These are phyloP conservation scores for Monarcha castaneiventris DNA, from an alignment of 2,113 vertebrate species.

Conservation along the genomic window DNA sequence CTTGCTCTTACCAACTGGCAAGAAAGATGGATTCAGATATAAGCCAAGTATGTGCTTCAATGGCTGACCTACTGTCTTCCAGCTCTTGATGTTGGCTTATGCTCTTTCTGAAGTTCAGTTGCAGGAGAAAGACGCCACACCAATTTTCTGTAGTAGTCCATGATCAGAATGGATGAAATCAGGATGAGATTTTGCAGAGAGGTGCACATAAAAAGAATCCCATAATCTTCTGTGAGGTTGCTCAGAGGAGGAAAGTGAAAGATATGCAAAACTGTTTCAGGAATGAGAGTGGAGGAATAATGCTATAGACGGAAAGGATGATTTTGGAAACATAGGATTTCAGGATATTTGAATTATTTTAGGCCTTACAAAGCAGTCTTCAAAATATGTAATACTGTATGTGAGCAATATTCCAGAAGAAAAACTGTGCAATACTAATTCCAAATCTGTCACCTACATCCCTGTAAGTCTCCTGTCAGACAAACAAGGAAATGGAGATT, in stretches of 20 bases:
- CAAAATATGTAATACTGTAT: neutral
- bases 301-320: neutral
- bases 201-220: neutral
- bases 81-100: rapidly evolving
- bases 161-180: neutral
- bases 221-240: neutral
- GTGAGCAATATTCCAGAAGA: neutral
- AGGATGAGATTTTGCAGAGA: neutral
- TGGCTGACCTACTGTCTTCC: neutral
- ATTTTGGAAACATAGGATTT: neutral
- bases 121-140: neutral
- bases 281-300: neutral
- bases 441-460: neutral
- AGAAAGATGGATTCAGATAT: neutral
- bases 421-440: neutral
- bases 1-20: neutral
- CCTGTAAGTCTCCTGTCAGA: neutral
- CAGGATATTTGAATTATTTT: neutral
- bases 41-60: neutral
- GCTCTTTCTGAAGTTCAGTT: neutral
- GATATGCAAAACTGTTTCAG: neutral
- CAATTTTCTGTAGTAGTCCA: neutral
- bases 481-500: neutral
- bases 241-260: neutral
- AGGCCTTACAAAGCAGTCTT: neutral